Percentiles rank a stretch among this genome's conserved stretches.
Evolutionary conservation across 2,113 vertebrate species (phyloP).

Genomic region (Microcebus tavaratra): DNA sequence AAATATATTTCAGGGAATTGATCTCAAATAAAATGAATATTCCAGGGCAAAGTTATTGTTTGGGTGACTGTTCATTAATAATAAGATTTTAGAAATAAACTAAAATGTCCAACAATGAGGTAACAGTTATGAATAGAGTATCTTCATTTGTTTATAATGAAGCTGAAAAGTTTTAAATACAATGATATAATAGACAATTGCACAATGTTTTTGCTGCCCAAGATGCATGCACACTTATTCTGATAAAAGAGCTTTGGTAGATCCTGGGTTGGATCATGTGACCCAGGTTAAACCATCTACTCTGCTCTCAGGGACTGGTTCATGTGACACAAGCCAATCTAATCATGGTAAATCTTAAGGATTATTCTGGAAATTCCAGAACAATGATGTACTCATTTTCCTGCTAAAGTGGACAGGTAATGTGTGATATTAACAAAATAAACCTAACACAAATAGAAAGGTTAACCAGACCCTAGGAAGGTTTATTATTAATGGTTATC

Average conservation of each 20-base stretch:
- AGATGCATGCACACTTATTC: background rate
- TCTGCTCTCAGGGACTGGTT: background rate
- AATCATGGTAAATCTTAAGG: background rate
- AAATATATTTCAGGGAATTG: constrained; percentile 32
- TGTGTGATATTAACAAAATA: background rate
- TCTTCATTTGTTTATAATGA: background rate
- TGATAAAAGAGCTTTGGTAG: background rate
- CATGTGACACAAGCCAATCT: background rate
- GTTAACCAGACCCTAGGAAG: background rate
- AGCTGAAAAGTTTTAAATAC: background rate
- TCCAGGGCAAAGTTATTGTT: background rate
- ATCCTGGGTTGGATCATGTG: background rate
- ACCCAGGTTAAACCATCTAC: background rate
- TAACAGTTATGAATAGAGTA: constrained; percentile 1
- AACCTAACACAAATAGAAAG: background rate
- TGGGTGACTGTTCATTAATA: background rate
- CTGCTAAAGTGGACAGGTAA: background rate
- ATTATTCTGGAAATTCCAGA: background rate
- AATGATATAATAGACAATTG: background rate
- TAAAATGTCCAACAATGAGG: background rate
- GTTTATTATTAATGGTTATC: background rate
- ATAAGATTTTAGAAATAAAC: background rate
- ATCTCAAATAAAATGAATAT: constrained; percentile 13
- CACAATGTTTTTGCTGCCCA: background rate
- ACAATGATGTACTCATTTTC: background rate